Evolutionary conservation across 1,140 invertebrate genomes (phyloP), one percentile per base, ranked within the genome.

Genomic region (Caenorhabditis brenneri): DNA sequence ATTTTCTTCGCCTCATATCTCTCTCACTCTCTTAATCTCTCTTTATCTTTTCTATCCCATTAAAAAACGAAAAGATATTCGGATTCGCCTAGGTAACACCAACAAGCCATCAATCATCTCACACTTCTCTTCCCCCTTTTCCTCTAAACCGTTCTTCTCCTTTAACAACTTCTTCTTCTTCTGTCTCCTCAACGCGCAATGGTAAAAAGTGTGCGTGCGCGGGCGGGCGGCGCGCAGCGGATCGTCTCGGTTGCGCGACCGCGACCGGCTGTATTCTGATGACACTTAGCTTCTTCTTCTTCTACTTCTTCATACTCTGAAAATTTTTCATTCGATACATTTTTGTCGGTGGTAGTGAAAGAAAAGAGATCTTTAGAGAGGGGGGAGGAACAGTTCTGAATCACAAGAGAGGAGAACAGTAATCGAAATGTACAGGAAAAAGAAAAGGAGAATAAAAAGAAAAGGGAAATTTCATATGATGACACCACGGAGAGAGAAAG

Each of bases 221-320:
- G 55, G 24, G 55, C 58, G 58, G 31, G 60, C 31, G 22, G 6
- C 15, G 5, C 16, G 15, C 49, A 16, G 65, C 65, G 65, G 65
- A 74, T 74, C 65, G 65, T 74, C 65, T 74, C 65, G 65, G 65
- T 74, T 31, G 65, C 36, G 36, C 65, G 65, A 74, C 65, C 65
- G 65, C 65, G 65, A 74, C 58, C 58, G 58, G 22, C 27, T 9
- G 36, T 74, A n/a, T 58, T 16, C 31, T 33, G 31, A 74, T 74
- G 65, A 74, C 65, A 74, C 65, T 74, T 42, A 74, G 65, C 36
- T 42, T 65, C 58, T 65, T 16, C 58, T 65, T 1, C 53, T 58
- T 31, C 58, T 60, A 6, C 22, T 60, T 33, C 12, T 42, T 74
- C 33, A n/a, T 19, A 22, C n/a, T 74, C 65, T 74, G 36, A 74